Evolutionary conservation across 2,888 invertebrate genomes (phyloP), one percentile per base, ranked within the genome.

Genomic region (Eristalis intricaria): DNA sequence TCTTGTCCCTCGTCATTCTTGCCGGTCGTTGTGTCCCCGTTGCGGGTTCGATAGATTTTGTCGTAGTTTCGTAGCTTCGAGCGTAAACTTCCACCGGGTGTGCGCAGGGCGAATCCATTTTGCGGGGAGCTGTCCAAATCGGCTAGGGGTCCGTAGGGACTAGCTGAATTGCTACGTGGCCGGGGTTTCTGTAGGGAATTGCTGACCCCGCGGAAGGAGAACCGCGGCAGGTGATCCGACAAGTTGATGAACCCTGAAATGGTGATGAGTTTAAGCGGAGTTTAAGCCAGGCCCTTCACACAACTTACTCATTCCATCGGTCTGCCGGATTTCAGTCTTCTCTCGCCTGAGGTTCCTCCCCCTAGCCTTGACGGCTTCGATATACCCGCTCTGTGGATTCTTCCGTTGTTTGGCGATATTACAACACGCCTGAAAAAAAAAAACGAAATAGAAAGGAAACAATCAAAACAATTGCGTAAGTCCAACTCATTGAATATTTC

Each of bases 41-140:
- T 69, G 50, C 63, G 61, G 13, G 76, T 84, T 84, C 87, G 84
- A 50, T 87, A 84, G 32, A 87, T 64, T 87, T 80, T 83, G 40
- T 87, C 87, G 80, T 87, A 87, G 50, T 87, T 87, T 87, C 87
- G 76, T 76, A 87, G 29, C 79, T 84, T 87, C 10, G 87, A 87
- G 15, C 87, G 87, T 8, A 87, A 38, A 65, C 87, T 87, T 61
- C 87, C 87, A 26, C 87, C 87, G 23, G 87, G 87, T 22, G 76
- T 76, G 8, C 87, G 87, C 11, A 76, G 15, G 4, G 84, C 87
- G 5, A 87, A 87, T 11, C 87, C 87, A 35, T 87, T 87, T 15
- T 50, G 60, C 11, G 32, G 22, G 56, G 71, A 50, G 0, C 75
- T 60, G 23, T 87, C 86, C 35, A 84, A 76, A 23, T 84, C 76